Evolutionary conservation across 2,888 invertebrate species (phyloP).

Genomic region (Drosophila pullipes): DNA sequence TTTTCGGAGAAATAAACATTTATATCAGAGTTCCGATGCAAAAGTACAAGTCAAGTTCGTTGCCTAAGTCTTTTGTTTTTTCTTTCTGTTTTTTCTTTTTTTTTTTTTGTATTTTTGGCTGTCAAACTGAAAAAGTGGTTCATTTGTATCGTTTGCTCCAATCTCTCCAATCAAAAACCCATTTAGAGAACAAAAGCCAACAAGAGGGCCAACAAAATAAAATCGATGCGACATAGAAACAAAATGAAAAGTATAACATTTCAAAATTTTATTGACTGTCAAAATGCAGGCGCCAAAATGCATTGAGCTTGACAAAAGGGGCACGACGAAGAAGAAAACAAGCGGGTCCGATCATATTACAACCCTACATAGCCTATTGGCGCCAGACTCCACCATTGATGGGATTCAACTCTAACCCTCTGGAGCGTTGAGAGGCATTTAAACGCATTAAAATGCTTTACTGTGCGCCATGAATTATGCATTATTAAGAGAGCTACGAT

Average conservation of each 20-base stretch:
- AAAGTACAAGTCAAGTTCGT: slow-evolving; percentile 61
- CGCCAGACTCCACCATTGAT: slow-evolving; percentile 44
- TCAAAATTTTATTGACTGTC: slow-evolving; percentile 82
- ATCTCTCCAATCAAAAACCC: slow-evolving; percentile 81
- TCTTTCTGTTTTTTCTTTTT: not conserved
- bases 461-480: slow-evolving; percentile 67
- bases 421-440: slow-evolving; percentile 37
- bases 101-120: slow-evolving; percentile 42
- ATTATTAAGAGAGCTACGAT: slow-evolving; percentile 62
- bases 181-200: slow-evolving; percentile 64
- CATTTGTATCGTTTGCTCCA: slow-evolving; percentile 69
- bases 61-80: slow-evolving; percentile 68
- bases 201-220: slow-evolving; percentile 46
- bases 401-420: slow-evolving; percentile 36
- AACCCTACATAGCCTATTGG: slow-evolving; percentile 29
- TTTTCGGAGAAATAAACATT: slow-evolving; percentile 1
- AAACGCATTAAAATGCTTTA: slow-evolving; percentile 66
- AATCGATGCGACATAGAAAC: slow-evolving; percentile 63
- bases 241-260: slow-evolving; percentile 77
- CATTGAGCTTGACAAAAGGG: slow-evolving; percentile 35
- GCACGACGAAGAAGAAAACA: slow-evolving; percentile 24
- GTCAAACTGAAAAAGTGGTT: slow-evolving; percentile 78
- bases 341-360: slow-evolving; percentile 67
- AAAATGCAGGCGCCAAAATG: slow-evolving; percentile 74
- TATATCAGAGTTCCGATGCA: slow-evolving; percentile 12